These are phyloP conservation scores for Apamea epomidion DNA, from an alignment of 2,888 invertebrate genomes.

Conservation along the genomic window DNA sequence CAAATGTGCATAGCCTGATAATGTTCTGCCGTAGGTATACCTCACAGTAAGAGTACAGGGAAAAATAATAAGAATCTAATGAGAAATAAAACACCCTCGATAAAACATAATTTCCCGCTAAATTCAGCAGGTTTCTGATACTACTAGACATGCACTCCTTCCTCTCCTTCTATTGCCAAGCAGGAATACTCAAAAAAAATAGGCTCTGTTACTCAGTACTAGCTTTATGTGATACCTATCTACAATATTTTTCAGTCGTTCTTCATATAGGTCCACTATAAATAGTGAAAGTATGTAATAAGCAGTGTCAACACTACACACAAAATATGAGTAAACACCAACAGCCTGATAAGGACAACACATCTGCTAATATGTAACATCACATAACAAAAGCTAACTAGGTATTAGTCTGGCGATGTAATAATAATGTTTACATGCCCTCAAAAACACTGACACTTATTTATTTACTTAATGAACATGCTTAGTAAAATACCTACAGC, in stretches of 20 bases:
- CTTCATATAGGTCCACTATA: neutral
- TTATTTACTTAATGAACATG: neutral
- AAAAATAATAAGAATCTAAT: neutral
- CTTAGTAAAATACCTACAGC: neutral
- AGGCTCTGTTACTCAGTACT: neutral
- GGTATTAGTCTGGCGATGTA: neutral
- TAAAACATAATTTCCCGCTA: neutral
- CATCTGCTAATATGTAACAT: slow-evolving; percentile 35
- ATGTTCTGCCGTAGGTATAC: neutral
- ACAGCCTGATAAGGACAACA: slow-evolving; percentile 33
- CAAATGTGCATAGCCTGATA: neutral
- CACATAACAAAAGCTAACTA: slow-evolving; percentile 1
- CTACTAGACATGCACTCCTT: neutral
- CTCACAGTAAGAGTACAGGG: neutral
- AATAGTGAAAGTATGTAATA: slow-evolving; percentile 29
- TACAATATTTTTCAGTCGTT: neutral
- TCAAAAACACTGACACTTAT: neutral
- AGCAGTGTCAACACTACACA: slow-evolving; percentile 8
- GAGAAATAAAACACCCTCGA: neutral
- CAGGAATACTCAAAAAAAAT: neutral
- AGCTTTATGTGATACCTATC: neutral
- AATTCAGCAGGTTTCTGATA: neutral
- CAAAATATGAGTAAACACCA: slow-evolving; percentile 2
- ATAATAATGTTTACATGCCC: slow-evolving; percentile 8
- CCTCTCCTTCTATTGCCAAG: no score